These are phyloP conservation scores for Zaprionus lineosus DNA, from an alignment of 2,888 invertebrate species.

Conservation along the genomic window DNA sequence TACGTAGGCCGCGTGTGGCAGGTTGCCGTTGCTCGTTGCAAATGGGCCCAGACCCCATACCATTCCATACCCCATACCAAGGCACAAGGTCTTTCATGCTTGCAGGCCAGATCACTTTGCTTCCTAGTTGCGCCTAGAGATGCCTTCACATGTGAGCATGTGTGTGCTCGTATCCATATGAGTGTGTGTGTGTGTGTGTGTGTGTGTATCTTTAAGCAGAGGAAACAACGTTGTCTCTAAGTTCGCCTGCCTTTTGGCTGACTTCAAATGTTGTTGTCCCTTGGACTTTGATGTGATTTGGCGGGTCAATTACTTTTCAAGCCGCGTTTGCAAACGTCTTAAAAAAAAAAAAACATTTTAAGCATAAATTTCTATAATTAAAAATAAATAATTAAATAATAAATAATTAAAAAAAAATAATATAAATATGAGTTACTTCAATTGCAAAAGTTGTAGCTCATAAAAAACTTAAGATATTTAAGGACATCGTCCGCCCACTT, in stretches of 20 bases:
- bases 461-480: no score
- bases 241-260: constrained; percentile 43
- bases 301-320: constrained; percentile 21
- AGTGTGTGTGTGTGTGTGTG: constrained; percentile 21
- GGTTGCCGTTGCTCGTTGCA: constrained; percentile 66
- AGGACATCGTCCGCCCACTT: no score
- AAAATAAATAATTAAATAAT: neutral
- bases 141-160: constrained; percentile 71
- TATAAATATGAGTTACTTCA: no score
- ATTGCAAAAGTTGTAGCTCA: no score
- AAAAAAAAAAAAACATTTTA: no score
- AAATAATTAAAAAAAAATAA: neutral
- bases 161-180: constrained; percentile 39
- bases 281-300: constrained; percentile 34
- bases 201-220: constrained; percentile 27
- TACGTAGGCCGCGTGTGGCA: constrained; percentile 79
- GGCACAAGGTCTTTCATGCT: constrained; percentile 75
- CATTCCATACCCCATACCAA: constrained; percentile 50
- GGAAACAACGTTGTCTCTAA: constrained; percentile 29
- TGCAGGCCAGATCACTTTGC: constrained; percentile 76
- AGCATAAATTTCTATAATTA: no score
- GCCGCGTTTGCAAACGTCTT: constrained; percentile 18
- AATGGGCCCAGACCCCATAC: constrained; percentile 42
- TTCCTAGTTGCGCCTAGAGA: constrained; percentile 72
- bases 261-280: constrained; percentile 66